Evolutionary conservation across 2,797 vertebrate genomes (phyloP).

Genomic region (Thripadectes ignobilis): DNA sequence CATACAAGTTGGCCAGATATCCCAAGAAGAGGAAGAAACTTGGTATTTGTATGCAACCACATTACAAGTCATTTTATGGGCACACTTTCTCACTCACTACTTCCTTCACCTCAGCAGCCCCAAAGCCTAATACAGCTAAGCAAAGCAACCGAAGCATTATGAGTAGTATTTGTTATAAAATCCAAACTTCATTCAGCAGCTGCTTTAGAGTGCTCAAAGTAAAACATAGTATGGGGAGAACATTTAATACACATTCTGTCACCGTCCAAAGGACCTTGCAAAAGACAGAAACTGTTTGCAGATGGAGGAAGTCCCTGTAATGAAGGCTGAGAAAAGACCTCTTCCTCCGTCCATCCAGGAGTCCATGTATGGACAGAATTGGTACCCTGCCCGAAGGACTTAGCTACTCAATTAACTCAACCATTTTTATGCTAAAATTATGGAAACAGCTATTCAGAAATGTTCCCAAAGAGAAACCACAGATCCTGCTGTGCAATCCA

Average conservation of each 20-base stretch:
- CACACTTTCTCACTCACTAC: not conserved
- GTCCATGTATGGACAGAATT: not conserved
- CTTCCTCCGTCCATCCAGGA: not conserved
- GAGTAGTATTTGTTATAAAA: not conserved
- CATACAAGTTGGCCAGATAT: not conserved
- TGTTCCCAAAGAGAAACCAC: not conserved
- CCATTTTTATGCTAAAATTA: not conserved
- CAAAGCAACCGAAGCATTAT: not conserved
- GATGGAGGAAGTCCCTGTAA: not conserved
- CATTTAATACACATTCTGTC: not conserved
- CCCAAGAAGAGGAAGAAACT: not conserved
- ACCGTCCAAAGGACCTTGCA: not conserved
- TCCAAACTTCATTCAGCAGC: not conserved
- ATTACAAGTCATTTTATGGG: not conserved
- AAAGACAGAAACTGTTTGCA: not conserved
- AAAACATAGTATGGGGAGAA: not conserved
- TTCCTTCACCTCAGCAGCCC: not conserved
- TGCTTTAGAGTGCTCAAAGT: not conserved
- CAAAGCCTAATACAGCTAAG: not conserved
- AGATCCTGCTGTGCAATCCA: not conserved
- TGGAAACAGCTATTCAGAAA: not conserved
- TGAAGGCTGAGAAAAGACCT: not conserved
- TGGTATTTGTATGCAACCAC: not conserved
- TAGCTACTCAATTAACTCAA: not conserved
- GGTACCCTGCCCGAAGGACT: not conserved